A percentile compares a stretch with the other conserved stretches of the same genome.
Conservation (phyloP, 2,888 invertebrate genomes). For the Lypha dubia region DNA sequence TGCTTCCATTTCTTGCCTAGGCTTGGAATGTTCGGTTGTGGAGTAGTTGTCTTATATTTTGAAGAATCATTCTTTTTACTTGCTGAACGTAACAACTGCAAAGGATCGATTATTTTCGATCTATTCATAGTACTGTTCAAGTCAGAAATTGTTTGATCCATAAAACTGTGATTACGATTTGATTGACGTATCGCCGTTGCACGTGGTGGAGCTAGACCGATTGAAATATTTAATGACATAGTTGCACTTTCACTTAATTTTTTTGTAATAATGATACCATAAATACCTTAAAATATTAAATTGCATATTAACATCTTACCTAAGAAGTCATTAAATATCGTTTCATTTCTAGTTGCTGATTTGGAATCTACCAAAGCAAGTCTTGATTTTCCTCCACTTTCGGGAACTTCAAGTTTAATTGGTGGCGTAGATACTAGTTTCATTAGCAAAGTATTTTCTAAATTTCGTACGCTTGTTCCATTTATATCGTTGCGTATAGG, state of each 20-base stretch:
- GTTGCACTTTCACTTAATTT: too few species aligned
- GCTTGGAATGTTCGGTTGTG: constrained; percentile 71
- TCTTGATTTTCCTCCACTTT: constrained; percentile 75
- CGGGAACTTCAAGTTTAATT: constrained; percentile 77
- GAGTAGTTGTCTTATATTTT: constrained; percentile 56
- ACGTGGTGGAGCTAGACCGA: constrained; percentile 73
- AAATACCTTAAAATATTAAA: background rate
- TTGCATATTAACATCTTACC: constrained; percentile 68
- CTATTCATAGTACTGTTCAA: constrained; percentile 76
- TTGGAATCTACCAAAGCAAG: constrained; percentile 79
- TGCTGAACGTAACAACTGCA: constrained; percentile 79
- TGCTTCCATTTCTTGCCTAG: constrained; percentile 79
- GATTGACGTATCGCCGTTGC: constrained; percentile 72
- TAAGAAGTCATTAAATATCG: constrained; percentile 72
- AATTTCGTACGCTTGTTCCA: constrained; percentile 1
- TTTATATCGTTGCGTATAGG: constrained; percentile 56
- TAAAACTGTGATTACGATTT: constrained; percentile 50
- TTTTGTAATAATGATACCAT: too few species aligned
- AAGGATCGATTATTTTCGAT: constrained; percentile 80
- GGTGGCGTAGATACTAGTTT: constrained; percentile 81
- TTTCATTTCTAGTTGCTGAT: constrained; percentile 73
- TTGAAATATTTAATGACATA: background rate
- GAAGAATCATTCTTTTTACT: constrained; percentile 75
- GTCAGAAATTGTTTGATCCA: constrained; percentile 72
- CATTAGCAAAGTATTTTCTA: constrained; percentile 73